Percentiles rank a stretch among this genome's conserved stretches.
These are phyloP conservation scores for Chamaetylas fuelleborni DNA, from an alignment of 2,113 vertebrate species.

Conservation along the genomic window DNA sequence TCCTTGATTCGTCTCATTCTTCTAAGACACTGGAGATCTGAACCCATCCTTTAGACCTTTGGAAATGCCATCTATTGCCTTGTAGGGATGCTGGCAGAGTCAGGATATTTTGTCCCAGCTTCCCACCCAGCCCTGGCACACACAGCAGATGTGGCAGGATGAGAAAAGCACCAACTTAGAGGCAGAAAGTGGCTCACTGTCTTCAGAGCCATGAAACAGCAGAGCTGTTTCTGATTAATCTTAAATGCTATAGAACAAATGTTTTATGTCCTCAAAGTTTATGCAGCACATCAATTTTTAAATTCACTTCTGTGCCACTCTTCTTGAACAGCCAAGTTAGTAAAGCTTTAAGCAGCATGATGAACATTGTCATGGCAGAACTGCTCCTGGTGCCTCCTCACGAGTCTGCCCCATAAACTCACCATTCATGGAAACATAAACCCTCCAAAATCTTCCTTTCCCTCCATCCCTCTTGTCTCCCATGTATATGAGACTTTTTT, in stretches of 20 bases:
- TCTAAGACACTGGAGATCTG: background rate
- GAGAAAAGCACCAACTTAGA: rapidly evolving
- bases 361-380: background rate
- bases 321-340: background rate
- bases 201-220: background rate
- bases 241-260: background rate
- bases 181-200: background rate
- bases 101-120: background rate
- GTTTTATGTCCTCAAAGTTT: background rate
- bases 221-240: background rate
- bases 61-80: background rate
- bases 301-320: background rate
- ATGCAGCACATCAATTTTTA: background rate
- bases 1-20: background rate
- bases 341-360: background rate
- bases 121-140: background rate
- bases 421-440: background rate
- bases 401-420: background rate
- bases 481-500: background rate
- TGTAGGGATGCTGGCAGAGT: background rate
- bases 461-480: background rate
- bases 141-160: background rate
- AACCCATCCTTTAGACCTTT: background rate
- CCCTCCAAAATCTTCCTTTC: background rate
- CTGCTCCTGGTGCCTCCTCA: background rate